Base-by-base conservation (phyloP, 2,113 vertebrate species). In the Chiloscyllium plagiosum region DNA sequence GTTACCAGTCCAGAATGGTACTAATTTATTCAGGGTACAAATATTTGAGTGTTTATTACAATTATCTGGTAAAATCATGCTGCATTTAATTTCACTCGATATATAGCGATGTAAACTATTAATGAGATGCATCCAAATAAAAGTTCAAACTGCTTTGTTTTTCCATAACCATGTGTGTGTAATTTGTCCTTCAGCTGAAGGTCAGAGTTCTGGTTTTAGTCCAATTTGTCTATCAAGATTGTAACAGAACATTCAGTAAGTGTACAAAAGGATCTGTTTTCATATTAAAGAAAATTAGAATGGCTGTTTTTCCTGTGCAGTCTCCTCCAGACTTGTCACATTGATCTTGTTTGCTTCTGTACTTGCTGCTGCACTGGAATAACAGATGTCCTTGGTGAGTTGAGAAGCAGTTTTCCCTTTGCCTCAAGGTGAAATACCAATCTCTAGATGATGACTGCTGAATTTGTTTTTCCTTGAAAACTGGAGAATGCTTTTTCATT, bases 1-100 rank as follows among this genome's bases (percentile, higher is more conserved):
- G 92, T 94, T 95, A 95, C 42, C 13, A 24, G 94, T 95, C 24
- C 42, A 95, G 94, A 69, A 70, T 95, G 68, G 72, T 72, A 95
- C 94, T 95, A 95, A 95, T 72, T 95, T 95, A 95, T 95, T 95
- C 94, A 95, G 94, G 94, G 94, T 95, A 95, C 94, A 95, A 95
- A 95, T 72, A 95, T 72, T 95, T 94, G 42, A 72, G 94, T 92
- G 89, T 95, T 72, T 72, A 95, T 95, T 95, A 95, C 68, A 50
- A 72, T 95, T 93, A 94, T 50, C 68, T 72, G 37, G 66, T 72
- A 72, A 95, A 52, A 95, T 72, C 26, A 33, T 95, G 69, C 42
- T 26, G 69, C 94, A 95, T 95, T 95, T 95, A 95, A 95, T 42
- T 95, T 26, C 42, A 93, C 89, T 72, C 42, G 72, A 20, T 95